phyloP scores from a whole-genome alignment of 2,888 invertebrate species.

The Idaea biselata region DNA sequence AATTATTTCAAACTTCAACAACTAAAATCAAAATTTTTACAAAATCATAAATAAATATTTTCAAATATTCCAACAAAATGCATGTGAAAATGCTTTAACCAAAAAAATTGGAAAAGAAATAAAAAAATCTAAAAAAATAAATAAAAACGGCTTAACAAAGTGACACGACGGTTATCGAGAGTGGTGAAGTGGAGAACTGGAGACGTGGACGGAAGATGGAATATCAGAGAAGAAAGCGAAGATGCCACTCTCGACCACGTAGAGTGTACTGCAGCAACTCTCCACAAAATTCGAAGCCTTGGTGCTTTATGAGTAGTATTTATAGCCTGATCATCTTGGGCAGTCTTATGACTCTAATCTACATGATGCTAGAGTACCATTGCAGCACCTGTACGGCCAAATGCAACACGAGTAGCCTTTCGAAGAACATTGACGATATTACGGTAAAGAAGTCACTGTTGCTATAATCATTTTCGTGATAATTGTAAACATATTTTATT shows the following conservation, averaged over 20 bases:
- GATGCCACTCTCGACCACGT: constrained; percentile 31
- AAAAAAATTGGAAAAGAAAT: constrained; percentile 17
- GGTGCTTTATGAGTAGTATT: constrained; percentile 38
- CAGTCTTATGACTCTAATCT: constrained; percentile 50
- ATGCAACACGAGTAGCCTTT: constrained; percentile 45
- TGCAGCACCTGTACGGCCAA: constrained; percentile 47
- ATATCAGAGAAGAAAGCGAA: constrained; percentile 39
- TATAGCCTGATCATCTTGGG: constrained; percentile 49
- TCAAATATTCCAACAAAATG: constrained; percentile 19
- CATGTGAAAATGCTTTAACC: constrained; percentile 19
- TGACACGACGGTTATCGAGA: constrained; percentile 12
- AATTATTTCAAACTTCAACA: constrained; percentile 4
- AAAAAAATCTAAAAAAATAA: constrained; percentile 9
- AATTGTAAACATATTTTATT: no score
- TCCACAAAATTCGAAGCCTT: constrained; percentile 28
- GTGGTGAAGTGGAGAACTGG: constrained; percentile 9
- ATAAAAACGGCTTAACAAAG: constrained; percentile 3
- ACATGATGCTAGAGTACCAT: constrained; percentile 58
- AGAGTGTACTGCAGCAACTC: constrained; percentile 9
- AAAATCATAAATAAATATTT: constrained; percentile 12
- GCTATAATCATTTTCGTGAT: no score
- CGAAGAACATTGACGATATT: constrained; percentile 53
- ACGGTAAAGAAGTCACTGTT: constrained; percentile 42
- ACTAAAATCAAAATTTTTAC: constrained; percentile 3
- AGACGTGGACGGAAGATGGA: constrained; percentile 45